Percentiles rank a stretch among this genome's conserved stretches.
phyloP scores from a whole-genome alignment of 64 coral and sea anemone species.

The Dendronephthya gigantea region DNA sequence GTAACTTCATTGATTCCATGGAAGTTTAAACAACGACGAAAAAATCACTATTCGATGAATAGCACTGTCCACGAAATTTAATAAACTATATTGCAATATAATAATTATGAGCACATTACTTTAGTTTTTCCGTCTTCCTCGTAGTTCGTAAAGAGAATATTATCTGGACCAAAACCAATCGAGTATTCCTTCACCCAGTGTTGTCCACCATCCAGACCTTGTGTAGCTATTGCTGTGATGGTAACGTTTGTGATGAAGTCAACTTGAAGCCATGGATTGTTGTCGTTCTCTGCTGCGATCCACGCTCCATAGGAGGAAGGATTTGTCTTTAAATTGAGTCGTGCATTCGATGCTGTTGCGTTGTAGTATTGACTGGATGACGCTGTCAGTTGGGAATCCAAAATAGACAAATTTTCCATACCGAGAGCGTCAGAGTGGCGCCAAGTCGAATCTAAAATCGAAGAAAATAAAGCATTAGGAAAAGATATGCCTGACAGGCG shows the following conservation, averaged over 20 bases:
- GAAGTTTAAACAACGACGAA: no score
- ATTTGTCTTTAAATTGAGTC: not conserved
- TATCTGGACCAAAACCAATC: not conserved
- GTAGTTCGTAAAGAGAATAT: not conserved
- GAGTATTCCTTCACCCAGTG: conserved; percentile 13
- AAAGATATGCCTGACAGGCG: no score
- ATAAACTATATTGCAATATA: no score
- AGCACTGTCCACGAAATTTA: no score
- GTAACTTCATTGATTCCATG: no score
- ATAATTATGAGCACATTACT: not conserved
- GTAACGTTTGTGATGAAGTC: no score
- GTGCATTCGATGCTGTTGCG: not conserved
- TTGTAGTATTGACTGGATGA: not conserved
- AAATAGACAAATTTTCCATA: conserved; percentile 1
- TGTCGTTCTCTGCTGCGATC: no score
- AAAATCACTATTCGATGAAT: no score
- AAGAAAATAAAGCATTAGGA: no score
- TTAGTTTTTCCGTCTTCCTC: not conserved
- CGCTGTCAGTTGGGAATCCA: not conserved
- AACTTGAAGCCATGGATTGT: no score
- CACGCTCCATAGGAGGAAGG: no score
- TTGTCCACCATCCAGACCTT: not conserved
- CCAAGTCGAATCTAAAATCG: not conserved
- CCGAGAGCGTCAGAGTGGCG: conserved; percentile 4
- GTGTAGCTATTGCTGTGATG: not conserved